Evolutionary conservation across 92 coral and sea anemone genomes (phyloP), one percentile per base, ranked within the genome.

Genomic region (Meandrina meandrites): DNA sequence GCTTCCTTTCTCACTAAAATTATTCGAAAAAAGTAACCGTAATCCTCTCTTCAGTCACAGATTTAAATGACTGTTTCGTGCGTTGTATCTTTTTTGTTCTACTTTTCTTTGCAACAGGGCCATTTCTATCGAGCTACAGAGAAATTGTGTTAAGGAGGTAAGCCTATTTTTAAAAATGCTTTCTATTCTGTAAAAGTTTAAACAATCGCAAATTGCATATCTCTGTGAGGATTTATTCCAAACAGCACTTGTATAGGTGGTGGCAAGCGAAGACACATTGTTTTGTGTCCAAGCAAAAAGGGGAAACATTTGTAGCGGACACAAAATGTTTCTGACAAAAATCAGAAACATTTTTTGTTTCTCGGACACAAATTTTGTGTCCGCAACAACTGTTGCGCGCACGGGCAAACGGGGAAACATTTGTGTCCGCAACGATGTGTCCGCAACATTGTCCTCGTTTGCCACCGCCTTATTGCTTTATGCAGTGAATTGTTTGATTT

Each of bases 91-190:
- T 51, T 89, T 40, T 62, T 68, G 14, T 28, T 28, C 6, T 84
- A 2, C 75, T 82, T 51, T 88, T 57, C 50, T 35, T 88, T 24
- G 5, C 76, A 35, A 83, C 74, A 97, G 99, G 81, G 93, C 93
- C 35, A 94, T 93, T 79, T 89, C 97, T 34, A 82, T 95, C 81
- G 96, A 97, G 81, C 86, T 95, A 31, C 90, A 92, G 79, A 91
- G 98, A 85, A 87, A 89, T 56, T 90, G 94, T 85, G 45, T 89
- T 75, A 94, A 92, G 42, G 97, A 97, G 99, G 99, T 97, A 87
- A 86, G 69, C 17, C 17, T 19, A 7, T 50, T 47, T 21, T 40
- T 51, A 9, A 15, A 1, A 51, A 54, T 57, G 28, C n/a, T 60
- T 31, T 60, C 70, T 40, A 34, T 36, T n/a, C 71, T 36, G 10